A percentile compares a stretch with the other conserved stretches of the same genome.
These are phyloP conservation scores for Drosophila mayaguana DNA, from an alignment of 2,888 invertebrate species.

Conservation along the genomic window DNA sequence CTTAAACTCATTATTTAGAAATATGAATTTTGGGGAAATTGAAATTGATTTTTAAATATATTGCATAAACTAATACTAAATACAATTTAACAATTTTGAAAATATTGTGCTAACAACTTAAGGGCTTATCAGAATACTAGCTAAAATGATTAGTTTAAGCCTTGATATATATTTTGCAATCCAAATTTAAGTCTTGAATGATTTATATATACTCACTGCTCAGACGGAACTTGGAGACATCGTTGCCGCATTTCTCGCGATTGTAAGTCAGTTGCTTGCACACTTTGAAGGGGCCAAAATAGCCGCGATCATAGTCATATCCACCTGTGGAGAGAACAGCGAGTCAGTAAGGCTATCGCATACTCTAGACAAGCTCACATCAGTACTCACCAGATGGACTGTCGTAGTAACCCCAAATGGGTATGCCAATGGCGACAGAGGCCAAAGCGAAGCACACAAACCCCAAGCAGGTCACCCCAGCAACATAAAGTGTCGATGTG, in stretches of 20 bases:
- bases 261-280: conserved; percentile 93
- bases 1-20: too few relatives aligned
- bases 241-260: conserved; percentile 92
- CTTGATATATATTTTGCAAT: too few relatives aligned
- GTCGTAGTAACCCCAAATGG: conserved; percentile 94
- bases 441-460: conserved; percentile 93
- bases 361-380: background rate
- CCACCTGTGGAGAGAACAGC: conserved; percentile 51
- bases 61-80: too few relatives aligned
- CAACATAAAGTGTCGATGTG: conserved; percentile 85
- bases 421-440: conserved; percentile 92
- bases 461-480: conserved; percentile 86
- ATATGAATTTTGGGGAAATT: too few relatives aligned
- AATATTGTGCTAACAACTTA: too few relatives aligned
- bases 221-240: conserved; percentile 91
- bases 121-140: too few relatives aligned
- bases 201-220: conserved; percentile 87
- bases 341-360: background rate
- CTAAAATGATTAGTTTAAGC: too few relatives aligned
- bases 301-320: conserved; percentile 90
- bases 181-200: background rate
- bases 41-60: too few relatives aligned
- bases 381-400: conserved; percentile 86
- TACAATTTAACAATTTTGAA: too few relatives aligned
- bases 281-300: conserved; percentile 95